A percentile compares a stretch with the other conserved stretches of the same genome.
phyloP scores from a whole-genome alignment of 2,888 invertebrate genomes.

The Megaustenia siamemsis region DNA sequence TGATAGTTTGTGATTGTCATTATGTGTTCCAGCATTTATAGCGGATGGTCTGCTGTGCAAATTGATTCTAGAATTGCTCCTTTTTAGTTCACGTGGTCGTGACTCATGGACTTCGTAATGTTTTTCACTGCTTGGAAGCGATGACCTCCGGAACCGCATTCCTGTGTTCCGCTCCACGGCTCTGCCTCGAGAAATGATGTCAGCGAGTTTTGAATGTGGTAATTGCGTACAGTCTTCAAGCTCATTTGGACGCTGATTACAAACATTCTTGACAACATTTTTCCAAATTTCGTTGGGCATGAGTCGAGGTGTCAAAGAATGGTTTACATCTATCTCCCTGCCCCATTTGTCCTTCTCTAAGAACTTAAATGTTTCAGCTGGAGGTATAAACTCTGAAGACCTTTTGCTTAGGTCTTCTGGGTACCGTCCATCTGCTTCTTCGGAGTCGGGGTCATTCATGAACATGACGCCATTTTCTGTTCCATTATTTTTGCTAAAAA shows the following conservation, averaged over 20 bases:
- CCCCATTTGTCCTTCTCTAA: slow-evolving; percentile 39
- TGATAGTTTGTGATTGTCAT: too few species aligned
- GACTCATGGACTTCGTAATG: not conserved
- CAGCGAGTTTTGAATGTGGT: not conserved
- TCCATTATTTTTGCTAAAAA: not conserved
- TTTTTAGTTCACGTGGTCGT: not conserved
- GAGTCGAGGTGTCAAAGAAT: slow-evolving; percentile 39
- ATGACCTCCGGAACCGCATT: not conserved
- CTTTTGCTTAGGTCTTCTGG: not conserved
- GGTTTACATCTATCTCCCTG: slow-evolving; percentile 39
- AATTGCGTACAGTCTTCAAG: not conserved
- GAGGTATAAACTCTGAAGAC: not conserved
- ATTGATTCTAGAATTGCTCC: not conserved
- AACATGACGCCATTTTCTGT: not conserved
- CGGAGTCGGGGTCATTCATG: not conserved
- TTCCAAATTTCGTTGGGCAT: slow-evolving; percentile 52
- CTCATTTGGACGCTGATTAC: slow-evolving; percentile 12
- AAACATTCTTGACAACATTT: slow-evolving; percentile 37
- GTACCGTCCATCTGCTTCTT: not conserved
- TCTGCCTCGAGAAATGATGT: not conserved
- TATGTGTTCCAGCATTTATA: not conserved
- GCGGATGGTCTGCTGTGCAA: slow-evolving; percentile 6
- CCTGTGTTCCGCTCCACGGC: not conserved
- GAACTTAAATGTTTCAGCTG: slow-evolving; percentile 30
- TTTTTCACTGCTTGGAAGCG: not conserved